phyloP scores from a whole-genome alignment of 2,797 vertebrate species.

The Peromyscus eremicus region DNA sequence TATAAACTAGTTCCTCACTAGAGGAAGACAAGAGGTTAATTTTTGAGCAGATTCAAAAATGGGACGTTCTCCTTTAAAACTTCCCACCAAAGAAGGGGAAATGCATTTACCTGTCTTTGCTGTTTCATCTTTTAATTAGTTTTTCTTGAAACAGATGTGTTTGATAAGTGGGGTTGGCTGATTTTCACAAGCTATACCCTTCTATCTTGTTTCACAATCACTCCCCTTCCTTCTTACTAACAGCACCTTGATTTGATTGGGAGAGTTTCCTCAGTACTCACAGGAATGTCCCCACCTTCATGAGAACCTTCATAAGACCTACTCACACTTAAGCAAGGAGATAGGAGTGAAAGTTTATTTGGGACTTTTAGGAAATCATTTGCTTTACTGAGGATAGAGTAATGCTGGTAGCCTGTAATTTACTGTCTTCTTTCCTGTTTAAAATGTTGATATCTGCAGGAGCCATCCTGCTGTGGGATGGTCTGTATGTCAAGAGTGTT shows the following conservation, averaged over 20 bases:
- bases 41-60: background rate
- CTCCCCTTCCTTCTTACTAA: background rate
- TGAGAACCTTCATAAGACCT: background rate
- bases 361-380: background rate
- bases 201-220: background rate
- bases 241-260: background rate
- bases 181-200: background rate
- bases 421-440: background rate
- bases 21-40: background rate
- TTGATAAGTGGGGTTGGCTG: background rate
- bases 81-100: background rate
- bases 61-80: background rate
- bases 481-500: no score
- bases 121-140: background rate
- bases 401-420: background rate
- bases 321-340: background rate
- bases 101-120: background rate
- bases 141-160: background rate
- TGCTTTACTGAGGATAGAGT: background rate
- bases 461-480: no score
- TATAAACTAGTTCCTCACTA: background rate
- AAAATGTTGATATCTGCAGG: background rate
- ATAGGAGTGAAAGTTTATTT: background rate
- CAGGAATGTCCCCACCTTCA: background rate
- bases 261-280: background rate